These are phyloP conservation scores for Trichogramma pretiosum DNA, from an alignment of 1,140 invertebrate genomes.

Conservation along the genomic window DNA sequence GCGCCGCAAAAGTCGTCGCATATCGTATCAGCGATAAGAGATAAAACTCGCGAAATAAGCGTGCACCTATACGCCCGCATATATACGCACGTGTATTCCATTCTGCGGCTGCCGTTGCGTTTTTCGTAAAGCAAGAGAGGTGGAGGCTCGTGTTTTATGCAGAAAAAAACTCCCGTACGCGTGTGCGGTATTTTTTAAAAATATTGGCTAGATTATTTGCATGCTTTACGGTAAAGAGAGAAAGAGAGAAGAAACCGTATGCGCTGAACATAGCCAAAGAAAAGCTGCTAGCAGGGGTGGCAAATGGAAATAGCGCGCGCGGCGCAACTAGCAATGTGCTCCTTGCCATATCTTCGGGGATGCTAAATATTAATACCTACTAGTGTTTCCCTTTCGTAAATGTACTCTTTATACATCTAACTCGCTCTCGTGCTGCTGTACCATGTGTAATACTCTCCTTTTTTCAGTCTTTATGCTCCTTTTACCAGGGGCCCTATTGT, in stretches of 20 bases:
- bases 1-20: too few species aligned
- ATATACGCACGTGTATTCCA: too few species aligned
- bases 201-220: constrained; percentile 46
- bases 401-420: constrained; percentile 20
- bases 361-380: constrained; percentile 46
- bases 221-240: constrained; percentile 42
- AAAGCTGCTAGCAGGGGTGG: constrained; percentile 26
- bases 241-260: constrained; percentile 19
- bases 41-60: too few species aligned
- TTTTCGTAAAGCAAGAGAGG: too few species aligned
- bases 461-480: constrained; percentile 15
- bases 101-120: too few species aligned
- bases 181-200: constrained; percentile 35
- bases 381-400: constrained; percentile 37
- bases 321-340: constrained; percentile 37
- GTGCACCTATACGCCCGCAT: too few species aligned
- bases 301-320: constrained; percentile 33
- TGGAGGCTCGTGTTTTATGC: too few species aligned
- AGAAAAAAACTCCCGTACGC: background rate
- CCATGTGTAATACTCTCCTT: constrained; percentile 8
- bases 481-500: too few species aligned
- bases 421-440: constrained; percentile 9
- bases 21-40: too few species aligned
- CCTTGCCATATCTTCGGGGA: constrained; percentile 32
- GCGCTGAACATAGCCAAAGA: too few species aligned